Evolutionary conservation across 2,797 vertebrate genomes (phyloP), one percentile per base, ranked within the genome.

Genomic region (Hemitrygon akajei): DNA sequence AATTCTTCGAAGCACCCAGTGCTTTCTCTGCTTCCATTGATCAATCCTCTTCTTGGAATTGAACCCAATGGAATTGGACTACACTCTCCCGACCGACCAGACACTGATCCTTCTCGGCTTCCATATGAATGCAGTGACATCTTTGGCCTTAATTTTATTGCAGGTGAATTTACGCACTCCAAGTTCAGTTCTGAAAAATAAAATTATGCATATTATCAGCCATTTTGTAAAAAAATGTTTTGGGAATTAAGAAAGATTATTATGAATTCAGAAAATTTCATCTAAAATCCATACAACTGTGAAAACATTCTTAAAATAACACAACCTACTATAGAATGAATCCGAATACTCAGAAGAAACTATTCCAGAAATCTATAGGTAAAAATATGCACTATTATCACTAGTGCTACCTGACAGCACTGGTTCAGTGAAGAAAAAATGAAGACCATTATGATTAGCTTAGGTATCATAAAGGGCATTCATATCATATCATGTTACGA

Each of bases 1-100:
- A 99, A 97, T 95, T 99, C 98, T 95, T 99, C 99, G 95, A 99
- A 96, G 96, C 98, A 98, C 91, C 98, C 98, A 12, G 98, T 96
- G 94, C 97, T 96, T 95, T 99, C 98, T 97, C 98, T 97, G 95
- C 97, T 98, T 82, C 96, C 97, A 60, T 97, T 97, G 95, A 97
- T 95, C 94, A 97, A 96, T 16, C 97, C 98, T 97, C 97, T 98
- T 96, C 98, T 97, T 95, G 97, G 96, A 95, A 98, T 98, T 1
- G 97, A 97, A 94, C 96, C 97, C 95, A 96, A 95, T 71, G 97
- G 97, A 94, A 98, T 96, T 40, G 97, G 97, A 94, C 97, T 98
- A 96, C 97, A 97, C 94, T 98, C 97, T 93, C 96, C 97, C 60
- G 96, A 96, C 93, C 95, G 95, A 94, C 95, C 95, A 0, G 97